Conservation (phyloP, 2,888 invertebrate genomes). For the Byasa hedistus region DNA sequence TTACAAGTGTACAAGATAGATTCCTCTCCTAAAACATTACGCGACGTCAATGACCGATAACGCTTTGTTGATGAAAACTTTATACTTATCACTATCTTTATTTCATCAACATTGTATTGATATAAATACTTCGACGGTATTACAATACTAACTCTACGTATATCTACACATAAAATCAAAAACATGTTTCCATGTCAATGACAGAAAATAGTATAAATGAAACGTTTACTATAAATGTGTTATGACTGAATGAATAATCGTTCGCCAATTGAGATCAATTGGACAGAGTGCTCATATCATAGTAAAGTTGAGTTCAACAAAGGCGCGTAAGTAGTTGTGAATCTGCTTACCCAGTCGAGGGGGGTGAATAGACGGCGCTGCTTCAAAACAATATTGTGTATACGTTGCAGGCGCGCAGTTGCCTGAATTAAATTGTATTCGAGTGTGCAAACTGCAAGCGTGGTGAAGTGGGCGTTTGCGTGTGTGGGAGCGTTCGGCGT, state of each 20-base stretch:
- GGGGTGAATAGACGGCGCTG: slow-evolving; percentile 30
- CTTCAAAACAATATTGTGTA: slow-evolving; percentile 30
- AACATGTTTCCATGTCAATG: too few species aligned
- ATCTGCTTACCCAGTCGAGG: slow-evolving; percentile 22
- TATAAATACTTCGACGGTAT: neutral
- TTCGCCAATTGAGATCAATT: slow-evolving; percentile 6
- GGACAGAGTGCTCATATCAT: neutral
- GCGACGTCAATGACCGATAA: slow-evolving; percentile 22
- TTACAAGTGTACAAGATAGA: too few species aligned
- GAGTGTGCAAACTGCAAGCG: slow-evolving; percentile 42
- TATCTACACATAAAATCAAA: neutral
- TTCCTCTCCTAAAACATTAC: neutral
- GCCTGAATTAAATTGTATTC: slow-evolving; percentile 43
- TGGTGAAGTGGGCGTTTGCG: slow-evolving; percentile 29
- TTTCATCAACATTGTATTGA: slow-evolving; percentile 11
- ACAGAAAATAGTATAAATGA: neutral
- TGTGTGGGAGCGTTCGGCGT: slow-evolving; percentile 45
- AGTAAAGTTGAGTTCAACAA: slow-evolving; percentile 2
- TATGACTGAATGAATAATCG: slow-evolving; percentile 5
- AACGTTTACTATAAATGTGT: neutral
- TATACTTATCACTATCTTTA: slow-evolving; percentile 16
- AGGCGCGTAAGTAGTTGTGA: slow-evolving; percentile 8
- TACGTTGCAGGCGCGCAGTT: slow-evolving; percentile 30
- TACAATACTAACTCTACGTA: neutral
- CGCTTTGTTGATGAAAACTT: slow-evolving; percentile 10